Evolutionary conservation across 1,140 invertebrate species (phyloP).

Genomic region (Colletes latitarsis): DNA sequence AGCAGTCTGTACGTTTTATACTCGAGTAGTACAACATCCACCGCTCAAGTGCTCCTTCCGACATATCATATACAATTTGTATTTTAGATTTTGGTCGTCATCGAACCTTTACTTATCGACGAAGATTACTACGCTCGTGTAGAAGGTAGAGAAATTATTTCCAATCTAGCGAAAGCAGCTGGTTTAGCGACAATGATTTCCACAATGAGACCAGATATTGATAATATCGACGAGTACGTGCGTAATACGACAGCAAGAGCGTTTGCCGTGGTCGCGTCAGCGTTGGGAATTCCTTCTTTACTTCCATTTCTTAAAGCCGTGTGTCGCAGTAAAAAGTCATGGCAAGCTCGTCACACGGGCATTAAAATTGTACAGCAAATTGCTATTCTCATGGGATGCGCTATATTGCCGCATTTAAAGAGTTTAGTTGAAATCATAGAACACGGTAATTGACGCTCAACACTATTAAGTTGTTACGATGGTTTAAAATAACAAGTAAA

Average conservation of each 20-base stretch:
- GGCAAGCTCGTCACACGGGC: conserved; percentile 99
- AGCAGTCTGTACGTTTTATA: conserved; percentile 45
- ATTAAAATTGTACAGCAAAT: conserved; percentile 99
- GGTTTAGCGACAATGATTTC: conserved; percentile 99
- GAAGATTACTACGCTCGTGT: conserved; percentile 99
- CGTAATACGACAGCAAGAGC: conserved; percentile 99
- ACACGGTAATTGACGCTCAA: conserved; percentile 86
- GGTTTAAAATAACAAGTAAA: not conserved
- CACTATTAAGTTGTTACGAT: not conserved
- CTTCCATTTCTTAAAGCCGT: conserved; percentile 99
- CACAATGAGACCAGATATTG: conserved; percentile 99
- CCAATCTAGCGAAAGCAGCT: conserved; percentile 99
- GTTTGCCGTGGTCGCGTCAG: conserved; percentile 99
- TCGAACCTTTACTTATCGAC: conserved; percentile 99
- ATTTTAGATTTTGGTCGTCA: conserved; percentile 95
- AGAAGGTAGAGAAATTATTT: conserved; percentile 99
- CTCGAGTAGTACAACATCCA: no score
- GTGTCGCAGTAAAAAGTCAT: conserved; percentile 99
- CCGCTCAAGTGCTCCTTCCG: no score
- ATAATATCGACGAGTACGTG: conserved; percentile 99
- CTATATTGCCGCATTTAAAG: conserved; percentile 98
- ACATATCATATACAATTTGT: conserved; percentile 31
- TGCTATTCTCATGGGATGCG: conserved; percentile 99
- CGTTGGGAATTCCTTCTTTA: conserved; percentile 98
- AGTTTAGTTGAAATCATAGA: conserved; percentile 99